Evolutionary conservation across 92 coral and sea anemone species (phyloP).

Genomic region (Nematostella vectensis): DNA sequence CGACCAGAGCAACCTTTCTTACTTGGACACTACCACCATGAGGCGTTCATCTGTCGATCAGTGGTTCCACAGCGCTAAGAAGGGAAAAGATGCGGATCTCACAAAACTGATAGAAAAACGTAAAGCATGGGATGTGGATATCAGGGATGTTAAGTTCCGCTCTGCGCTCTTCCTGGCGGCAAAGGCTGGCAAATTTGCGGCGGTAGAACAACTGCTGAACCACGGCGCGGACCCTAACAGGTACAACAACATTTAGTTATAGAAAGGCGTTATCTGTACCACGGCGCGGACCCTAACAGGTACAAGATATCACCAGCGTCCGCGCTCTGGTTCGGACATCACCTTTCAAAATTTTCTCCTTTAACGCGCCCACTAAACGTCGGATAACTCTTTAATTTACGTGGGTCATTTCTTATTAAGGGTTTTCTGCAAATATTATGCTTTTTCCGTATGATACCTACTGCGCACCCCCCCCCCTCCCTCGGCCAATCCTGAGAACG

Average conservation of each 20-base stretch:
- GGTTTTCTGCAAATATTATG: too few species aligned
- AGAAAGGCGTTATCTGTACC: background rate
- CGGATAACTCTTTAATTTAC: too few species aligned
- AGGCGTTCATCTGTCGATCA: conserved; percentile 33
- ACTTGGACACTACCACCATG: too few species aligned
- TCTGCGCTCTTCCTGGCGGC: conserved; percentile 75
- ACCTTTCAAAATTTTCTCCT: too few species aligned
- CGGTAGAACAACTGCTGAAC: conserved; percentile 54
- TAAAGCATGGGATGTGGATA: conserved; percentile 31
- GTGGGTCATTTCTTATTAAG: too few species aligned
- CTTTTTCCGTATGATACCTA: too few species aligned
- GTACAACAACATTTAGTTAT: conserved; percentile 3
- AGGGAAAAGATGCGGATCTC: conserved; percentile 27
- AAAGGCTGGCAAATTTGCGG: conserved; percentile 36
- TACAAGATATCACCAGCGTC: background rate
- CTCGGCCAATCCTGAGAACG: too few species aligned
- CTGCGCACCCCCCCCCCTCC: too few species aligned
- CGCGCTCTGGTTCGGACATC: too few species aligned
- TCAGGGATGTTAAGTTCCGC: conserved; percentile 39
- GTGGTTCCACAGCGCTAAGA: conserved; percentile 52
- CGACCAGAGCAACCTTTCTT: too few species aligned
- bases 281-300: conserved; percentile 15
- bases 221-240: conserved; percentile 61
- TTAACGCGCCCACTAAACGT: too few species aligned
- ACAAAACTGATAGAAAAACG: conserved; percentile 10